phyloP scores from a whole-genome alignment of 2,797 vertebrate genomes.

The Cynodonichthys magdalenae region DNA sequence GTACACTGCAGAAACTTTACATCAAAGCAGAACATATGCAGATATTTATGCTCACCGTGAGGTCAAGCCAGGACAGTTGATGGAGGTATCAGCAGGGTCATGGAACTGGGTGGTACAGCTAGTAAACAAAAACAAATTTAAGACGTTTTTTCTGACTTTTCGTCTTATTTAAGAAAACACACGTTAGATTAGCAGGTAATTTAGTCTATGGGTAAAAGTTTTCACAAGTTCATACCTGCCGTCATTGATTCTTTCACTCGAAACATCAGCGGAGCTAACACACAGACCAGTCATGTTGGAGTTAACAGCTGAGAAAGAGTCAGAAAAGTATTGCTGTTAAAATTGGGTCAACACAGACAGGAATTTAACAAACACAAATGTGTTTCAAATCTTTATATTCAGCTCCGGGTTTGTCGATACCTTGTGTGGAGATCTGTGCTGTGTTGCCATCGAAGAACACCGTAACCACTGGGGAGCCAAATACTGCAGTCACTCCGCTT shows the following conservation, averaged over 20 bases:
- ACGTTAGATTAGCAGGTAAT: background rate
- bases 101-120: conserved; percentile 17
- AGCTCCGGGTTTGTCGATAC: background rate
- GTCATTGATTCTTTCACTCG: background rate
- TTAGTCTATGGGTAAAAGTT: background rate
- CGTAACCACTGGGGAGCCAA: conserved; percentile 13
- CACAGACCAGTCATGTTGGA: background rate
- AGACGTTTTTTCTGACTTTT: background rate
- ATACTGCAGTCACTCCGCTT: conserved; percentile 35
- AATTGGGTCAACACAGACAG: too few relatives aligned
- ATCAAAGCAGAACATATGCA: background rate
- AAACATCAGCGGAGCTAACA: background rate
- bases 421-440: conserved; percentile 1
- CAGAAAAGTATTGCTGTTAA: background rate
- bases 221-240: background rate
- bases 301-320: background rate
- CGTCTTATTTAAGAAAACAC: background rate
- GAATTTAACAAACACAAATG: background rate
- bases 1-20: too few relatives aligned
- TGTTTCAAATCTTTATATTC: background rate
- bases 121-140: background rate
- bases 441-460: conserved; percentile 41
- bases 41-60: conserved; percentile 6
- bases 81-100: background rate
- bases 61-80: background rate